phyloP scores from a whole-genome alignment of 2,888 invertebrate genomes.

The Harpagoxenus sublaevis region DNA sequence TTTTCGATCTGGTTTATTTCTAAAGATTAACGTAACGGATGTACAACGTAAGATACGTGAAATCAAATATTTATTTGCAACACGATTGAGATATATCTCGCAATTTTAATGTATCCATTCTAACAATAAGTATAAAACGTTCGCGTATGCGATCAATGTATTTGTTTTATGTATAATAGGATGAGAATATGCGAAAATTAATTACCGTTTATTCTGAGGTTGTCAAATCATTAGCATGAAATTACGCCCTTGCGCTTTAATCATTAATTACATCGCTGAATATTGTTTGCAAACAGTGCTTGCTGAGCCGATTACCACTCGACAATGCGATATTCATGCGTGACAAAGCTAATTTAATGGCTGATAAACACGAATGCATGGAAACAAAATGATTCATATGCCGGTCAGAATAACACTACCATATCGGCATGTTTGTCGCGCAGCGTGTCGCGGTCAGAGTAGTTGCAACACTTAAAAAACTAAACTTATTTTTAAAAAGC shows the following conservation, averaged over 20 bases:
- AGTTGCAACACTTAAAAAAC: too few relatives aligned
- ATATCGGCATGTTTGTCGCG: not conserved
- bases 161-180: not conserved
- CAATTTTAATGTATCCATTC: not conserved
- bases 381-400: conserved; percentile 43
- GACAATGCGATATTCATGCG: conserved; percentile 28
- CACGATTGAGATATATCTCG: not conserved
- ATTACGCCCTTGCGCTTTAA: not conserved
- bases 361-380: conserved; percentile 27
- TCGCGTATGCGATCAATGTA: not conserved
- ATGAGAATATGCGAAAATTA: not conserved
- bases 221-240: not conserved
- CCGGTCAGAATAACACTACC: not conserved
- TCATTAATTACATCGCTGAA: conserved; percentile 19
- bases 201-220: not conserved
- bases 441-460: too few relatives aligned
- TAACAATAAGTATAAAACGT: not conserved
- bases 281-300: conserved; percentile 41
- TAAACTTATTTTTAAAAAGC: too few relatives aligned
- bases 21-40: conserved; percentile 10
- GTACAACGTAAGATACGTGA: not conserved
- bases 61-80: conserved; percentile 15
- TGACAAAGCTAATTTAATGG: conserved; percentile 41
- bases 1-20: conserved; percentile 29
- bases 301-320: conserved; percentile 6